Base-by-base conservation (phyloP, 2,888 invertebrate genomes). In the Thalpophila matura region DNA sequence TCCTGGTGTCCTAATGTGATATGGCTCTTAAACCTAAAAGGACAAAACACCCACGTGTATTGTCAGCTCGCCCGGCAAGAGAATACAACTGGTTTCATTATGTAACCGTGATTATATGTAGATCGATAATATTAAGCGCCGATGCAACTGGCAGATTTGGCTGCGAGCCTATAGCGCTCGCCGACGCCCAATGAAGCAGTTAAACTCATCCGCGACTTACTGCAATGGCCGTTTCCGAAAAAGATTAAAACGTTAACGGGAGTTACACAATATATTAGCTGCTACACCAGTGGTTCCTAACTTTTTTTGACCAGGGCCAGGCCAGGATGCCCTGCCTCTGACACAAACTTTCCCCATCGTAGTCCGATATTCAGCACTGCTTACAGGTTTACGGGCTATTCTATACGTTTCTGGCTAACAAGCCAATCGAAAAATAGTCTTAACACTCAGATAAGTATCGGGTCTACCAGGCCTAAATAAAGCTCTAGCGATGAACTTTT, bases 391-490 rank as follows among this genome's bases (percentile, higher is more conserved):
- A 22, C 4, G 9, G n/a, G n/a, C n/a, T n/a, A n/a, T n/a, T n/a
- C n/a, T n/a, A n/a, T n/a, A n/a, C n/a, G n/a, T n/a, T n/a, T n/a
- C n/a, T 20, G 7, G 3, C 4, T 42, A 46, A 45, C 45, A 33
- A 57, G 50, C 22, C 45, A 24, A 62, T 67, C 51, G 67, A 67
- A 57, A 74, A 55, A 10, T 67, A 62, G 31, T 37, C 51, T 45
- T n/a, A 65, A 26, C 40, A 54, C 40, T 49, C 18, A 69, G 37
- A 70, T 61, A 49, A 31, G 27, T 5, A 63, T 54, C 45, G 18
- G 22, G 31, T 50, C n/a, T n/a, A 27, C 49, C 35, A 50, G 38
- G 22, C 14, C 22, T 16, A 31, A 31, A 46, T 42, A 37, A 40
- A 45, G 10, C 14, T 22, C 14, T 20, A 33, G 14, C 22, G n/a